These are phyloP conservation scores for Mesoligia furuncula DNA, from an alignment of 2,888 invertebrate genomes.

Conservation along the genomic window DNA sequence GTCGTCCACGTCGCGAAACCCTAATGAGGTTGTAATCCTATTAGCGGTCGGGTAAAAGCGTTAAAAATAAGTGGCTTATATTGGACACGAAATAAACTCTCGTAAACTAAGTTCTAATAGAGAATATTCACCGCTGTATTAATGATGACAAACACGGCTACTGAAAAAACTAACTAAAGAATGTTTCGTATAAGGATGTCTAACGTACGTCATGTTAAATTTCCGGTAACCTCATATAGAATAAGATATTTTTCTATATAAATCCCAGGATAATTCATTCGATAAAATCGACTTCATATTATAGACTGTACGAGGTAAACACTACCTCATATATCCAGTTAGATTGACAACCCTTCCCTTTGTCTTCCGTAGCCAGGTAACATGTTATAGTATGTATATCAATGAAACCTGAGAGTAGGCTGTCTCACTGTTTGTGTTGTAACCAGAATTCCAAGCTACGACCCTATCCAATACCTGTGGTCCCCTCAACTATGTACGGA, in stretches of 20 bases:
- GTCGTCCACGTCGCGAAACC: slow-evolving; percentile 34
- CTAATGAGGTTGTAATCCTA: slow-evolving; percentile 50
- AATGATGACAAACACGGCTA: background rate
- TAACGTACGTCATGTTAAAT: slow-evolving; percentile 5
- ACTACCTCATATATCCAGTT: background rate
- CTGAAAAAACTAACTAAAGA: background rate
- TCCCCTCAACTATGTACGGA: slow-evolving; percentile 9
- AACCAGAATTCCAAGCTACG: slow-evolving; percentile 24
- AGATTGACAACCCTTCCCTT: background rate
- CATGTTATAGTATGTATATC: background rate
- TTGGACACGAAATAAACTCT: slow-evolving; percentile 9
- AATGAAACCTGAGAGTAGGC: slow-evolving; percentile 22
- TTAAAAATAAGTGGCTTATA: slow-evolving; percentile 39
- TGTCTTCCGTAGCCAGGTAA: background rate
- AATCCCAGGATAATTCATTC: background rate
- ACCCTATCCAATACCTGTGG: slow-evolving; percentile 11
- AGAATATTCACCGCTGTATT: background rate
- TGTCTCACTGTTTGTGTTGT: slow-evolving; percentile 33
- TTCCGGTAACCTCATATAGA: background rate
- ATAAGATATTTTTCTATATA: background rate
- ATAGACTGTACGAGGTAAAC: background rate
- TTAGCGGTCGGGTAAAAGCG: slow-evolving; percentile 43
- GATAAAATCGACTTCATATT: background rate
- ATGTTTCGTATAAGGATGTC: background rate
- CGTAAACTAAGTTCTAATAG: slow-evolving; percentile 4